A percentile compares a stretch with the other conserved stretches of the same genome.
Evolutionary conservation across 2,888 invertebrate species (phyloP).

Genomic region (Ennomos fuscantarius): DNA sequence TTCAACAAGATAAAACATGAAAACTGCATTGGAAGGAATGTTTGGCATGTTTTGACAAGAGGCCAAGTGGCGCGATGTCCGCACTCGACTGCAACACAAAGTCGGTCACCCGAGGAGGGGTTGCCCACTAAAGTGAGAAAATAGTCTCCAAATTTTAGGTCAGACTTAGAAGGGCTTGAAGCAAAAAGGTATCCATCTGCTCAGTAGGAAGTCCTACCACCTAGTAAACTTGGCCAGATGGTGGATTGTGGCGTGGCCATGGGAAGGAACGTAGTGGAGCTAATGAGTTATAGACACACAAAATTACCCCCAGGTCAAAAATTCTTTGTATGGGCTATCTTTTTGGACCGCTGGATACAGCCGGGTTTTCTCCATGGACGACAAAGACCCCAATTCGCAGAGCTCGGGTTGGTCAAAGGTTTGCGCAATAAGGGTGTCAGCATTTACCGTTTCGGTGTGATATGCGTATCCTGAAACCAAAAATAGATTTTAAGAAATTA

Average conservation of each 20-base stretch:
- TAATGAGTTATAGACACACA: neutral
- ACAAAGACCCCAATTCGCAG: conserved; percentile 74
- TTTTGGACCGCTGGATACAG: conserved; percentile 58
- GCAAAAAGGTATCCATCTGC: neutral
- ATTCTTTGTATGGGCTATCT: conserved; percentile 71
- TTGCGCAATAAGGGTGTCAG: conserved; percentile 66
- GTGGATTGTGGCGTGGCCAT: no score
- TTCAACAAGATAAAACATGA: conserved; percentile 17
- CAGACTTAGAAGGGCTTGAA: no score
- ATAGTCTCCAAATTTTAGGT: conserved; percentile 9
- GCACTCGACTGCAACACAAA: conserved; percentile 13
- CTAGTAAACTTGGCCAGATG: no score
- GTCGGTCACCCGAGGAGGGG: conserved; percentile 7
- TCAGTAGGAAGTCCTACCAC: no score
- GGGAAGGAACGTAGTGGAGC: no score
- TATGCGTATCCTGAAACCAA: conserved; percentile 73
- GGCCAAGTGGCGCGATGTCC: conserved; percentile 19
- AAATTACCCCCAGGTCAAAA: conserved; percentile 68
- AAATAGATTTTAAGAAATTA: no score
- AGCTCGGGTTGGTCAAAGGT: conserved; percentile 73
- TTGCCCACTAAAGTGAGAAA: conserved; percentile 11
- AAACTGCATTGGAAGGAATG: conserved; percentile 12
- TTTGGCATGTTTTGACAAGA: conserved; percentile 21
- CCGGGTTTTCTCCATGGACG: conserved; percentile 56
- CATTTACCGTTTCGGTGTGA: conserved; percentile 74